phyloP scores from a whole-genome alignment of 2,797 vertebrate genomes.

The Nannoperca obscura region DNA sequence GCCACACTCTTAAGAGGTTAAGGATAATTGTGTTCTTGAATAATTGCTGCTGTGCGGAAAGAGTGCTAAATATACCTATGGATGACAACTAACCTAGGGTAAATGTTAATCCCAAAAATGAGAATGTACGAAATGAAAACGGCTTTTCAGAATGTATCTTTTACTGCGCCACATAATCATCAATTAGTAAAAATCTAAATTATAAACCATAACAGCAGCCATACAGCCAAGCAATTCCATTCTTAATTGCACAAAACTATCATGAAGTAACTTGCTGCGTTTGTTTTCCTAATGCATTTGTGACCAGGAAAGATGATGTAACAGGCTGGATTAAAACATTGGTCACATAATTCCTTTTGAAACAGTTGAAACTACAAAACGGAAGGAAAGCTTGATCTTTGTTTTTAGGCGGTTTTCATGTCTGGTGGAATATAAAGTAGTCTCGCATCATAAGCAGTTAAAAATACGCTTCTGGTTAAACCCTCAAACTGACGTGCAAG shows the following conservation, averaged over 20 bases:
- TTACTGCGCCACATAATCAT: slow-evolving; percentile 7
- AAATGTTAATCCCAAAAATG: slow-evolving; percentile 31
- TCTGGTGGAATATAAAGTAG: slow-evolving; percentile 36
- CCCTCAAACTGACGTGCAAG: slow-evolving; percentile 30
- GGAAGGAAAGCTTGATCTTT: slow-evolving; percentile 24
- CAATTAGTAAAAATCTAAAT: slow-evolving; percentile 1
- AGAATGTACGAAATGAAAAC: slow-evolving; percentile 14
- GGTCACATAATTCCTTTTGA: slow-evolving; percentile 6
- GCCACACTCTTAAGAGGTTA: slow-evolving; percentile 9
- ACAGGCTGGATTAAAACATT: slow-evolving; percentile 2
- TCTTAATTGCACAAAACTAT: neutral
- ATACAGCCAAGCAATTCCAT: neutral
- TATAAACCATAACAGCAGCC: slow-evolving; percentile 2
- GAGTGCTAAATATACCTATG: neutral
- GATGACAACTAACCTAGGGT: neutral
- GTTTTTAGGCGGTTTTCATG: slow-evolving; percentile 19
- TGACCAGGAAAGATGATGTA: neutral
- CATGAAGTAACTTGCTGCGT: slow-evolving; percentile 6
- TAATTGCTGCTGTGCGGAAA: slow-evolving; percentile 13
- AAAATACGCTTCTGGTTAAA: slow-evolving; percentile 30
- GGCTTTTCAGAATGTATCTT: slow-evolving; percentile 7
- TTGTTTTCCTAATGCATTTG: slow-evolving; percentile 16
- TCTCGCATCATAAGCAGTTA: slow-evolving; percentile 19
- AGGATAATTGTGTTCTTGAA: neutral
- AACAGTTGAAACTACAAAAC: slow-evolving; percentile 11